Conservation (phyloP, 2,888 invertebrate species). For the Cynaeus angustus region DNA sequence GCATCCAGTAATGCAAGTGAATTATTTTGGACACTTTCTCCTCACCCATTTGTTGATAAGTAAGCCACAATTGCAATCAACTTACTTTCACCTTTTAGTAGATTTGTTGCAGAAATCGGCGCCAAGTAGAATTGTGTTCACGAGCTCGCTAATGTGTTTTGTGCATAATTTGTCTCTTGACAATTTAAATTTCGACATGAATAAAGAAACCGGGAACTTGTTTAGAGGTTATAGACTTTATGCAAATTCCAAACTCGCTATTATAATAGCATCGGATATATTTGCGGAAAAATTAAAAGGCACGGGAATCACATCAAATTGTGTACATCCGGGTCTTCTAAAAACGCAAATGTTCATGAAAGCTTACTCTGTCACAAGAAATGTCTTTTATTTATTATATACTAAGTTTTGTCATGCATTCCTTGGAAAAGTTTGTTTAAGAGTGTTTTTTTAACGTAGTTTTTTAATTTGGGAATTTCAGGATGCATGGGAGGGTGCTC, state of each 20-base stretch:
- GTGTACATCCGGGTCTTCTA: constrained; percentile 47
- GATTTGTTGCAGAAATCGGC: constrained; percentile 51
- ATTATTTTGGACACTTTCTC: constrained; percentile 83
- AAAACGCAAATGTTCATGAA: constrained; percentile 61
- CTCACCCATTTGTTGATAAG: constrained; percentile 79
- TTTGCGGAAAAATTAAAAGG: constrained; percentile 45
- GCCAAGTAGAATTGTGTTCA: constrained; percentile 50
- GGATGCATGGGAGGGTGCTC: constrained; percentile 61
- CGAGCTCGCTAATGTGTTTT: constrained; percentile 41
- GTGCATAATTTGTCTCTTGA: constrained; percentile 7
- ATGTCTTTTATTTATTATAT: constrained; percentile 3
- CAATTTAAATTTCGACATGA: constrained; percentile 12
- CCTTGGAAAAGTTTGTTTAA: background rate
- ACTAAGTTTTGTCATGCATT: constrained; percentile 4
- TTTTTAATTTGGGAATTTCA: constrained; percentile 43
- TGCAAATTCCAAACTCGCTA: constrained; percentile 43
- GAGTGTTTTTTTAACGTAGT: background rate
- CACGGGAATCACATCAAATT: constrained; percentile 44
- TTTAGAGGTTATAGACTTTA: constrained; percentile 19
- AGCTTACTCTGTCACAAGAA: constrained; percentile 50
- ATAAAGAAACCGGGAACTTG: background rate
- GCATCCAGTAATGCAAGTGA: constrained; percentile 80
- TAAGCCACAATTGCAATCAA: constrained; percentile 52
- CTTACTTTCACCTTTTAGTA: constrained; percentile 14
- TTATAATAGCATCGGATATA: constrained; percentile 44